Percentiles rank a stretch among this genome's conserved stretches.
Conservation (phyloP, 1,140 invertebrate species). For the Cotesia typhae region DNA sequence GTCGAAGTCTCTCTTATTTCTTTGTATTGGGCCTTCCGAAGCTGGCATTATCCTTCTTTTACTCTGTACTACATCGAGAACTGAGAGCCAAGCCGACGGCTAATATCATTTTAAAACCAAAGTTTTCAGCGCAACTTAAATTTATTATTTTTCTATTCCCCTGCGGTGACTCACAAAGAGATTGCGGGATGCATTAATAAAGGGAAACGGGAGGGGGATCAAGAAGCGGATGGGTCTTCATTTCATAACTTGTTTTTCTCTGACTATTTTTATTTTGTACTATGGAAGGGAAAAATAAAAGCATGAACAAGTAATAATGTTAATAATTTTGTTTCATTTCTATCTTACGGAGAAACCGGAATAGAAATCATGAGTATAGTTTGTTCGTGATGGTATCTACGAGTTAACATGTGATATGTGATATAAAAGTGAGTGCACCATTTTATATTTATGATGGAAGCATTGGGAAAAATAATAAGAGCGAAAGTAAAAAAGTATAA, state of each 20-base stretch:
- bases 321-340: no score
- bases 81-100: conserved; percentile 27
- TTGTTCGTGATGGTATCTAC: no score
- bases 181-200: conserved; percentile 8
- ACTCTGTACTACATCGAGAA: conserved; percentile 9
- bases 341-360: no score
- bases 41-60: not conserved
- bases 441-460: conserved; percentile 10
- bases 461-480: conserved; percentile 12
- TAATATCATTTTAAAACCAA: conserved; percentile 62
- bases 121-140: conserved; percentile 55
- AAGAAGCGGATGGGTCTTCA: not conserved
- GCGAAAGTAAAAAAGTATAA: not conserved
- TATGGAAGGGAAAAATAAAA: no score
- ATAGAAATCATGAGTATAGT: no score
- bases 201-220: not conserved
- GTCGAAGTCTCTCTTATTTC: conserved; percentile 33
- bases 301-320: no score
- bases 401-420: conserved; percentile 12
- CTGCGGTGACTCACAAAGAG: conserved; percentile 12
- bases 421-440: conserved; percentile 12
- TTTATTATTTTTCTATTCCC: conserved; percentile 54
- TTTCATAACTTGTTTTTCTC: conserved; percentile 1
- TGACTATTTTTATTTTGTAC: conserved; percentile 7
- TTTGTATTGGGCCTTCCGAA: conserved; percentile 4